Evolutionary conservation across 2,888 invertebrate species (phyloP).

Genomic region (Ornithoptera alexandrae): DNA sequence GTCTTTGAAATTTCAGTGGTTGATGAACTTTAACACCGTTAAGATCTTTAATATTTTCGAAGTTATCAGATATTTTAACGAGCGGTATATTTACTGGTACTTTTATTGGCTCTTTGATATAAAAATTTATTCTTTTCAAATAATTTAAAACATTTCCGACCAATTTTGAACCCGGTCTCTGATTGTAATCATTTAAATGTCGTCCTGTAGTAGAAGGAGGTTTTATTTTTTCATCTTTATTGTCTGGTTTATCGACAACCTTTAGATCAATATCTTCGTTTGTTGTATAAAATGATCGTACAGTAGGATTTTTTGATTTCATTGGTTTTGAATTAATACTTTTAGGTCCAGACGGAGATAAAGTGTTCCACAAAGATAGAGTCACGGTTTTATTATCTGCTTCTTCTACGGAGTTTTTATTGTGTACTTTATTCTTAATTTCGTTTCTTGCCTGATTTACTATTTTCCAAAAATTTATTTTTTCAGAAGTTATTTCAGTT

Average conservation of each 20-base stretch:
- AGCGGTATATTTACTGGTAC: slow-evolving; percentile 58
- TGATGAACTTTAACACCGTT: slow-evolving; percentile 52
- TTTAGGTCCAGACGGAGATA: slow-evolving; percentile 46
- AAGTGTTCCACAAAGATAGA: slow-evolving; percentile 54
- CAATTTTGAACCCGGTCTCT: slow-evolving; percentile 66
- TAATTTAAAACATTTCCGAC: slow-evolving; percentile 65
- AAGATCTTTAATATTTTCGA: slow-evolving; percentile 62
- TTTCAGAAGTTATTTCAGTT: slow-evolving; percentile 31
- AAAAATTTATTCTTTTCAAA: slow-evolving; percentile 58
- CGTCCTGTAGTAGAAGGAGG: slow-evolving; percentile 53
- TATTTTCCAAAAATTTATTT: slow-evolving; percentile 49
- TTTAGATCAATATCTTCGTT: slow-evolving; percentile 31
- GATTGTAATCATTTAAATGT: slow-evolving; percentile 57
- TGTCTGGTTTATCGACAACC: slow-evolving; percentile 16
- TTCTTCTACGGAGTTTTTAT: slow-evolving; percentile 24
- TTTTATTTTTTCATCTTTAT: slow-evolving; percentile 34
- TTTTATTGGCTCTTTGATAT: slow-evolving; percentile 48
- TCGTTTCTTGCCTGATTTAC: slow-evolving; percentile 41
- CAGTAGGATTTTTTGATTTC: slow-evolving; percentile 33
- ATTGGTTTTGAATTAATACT: slow-evolving; percentile 37
- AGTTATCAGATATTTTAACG: slow-evolving; percentile 54
- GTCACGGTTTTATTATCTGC: slow-evolving; percentile 40
- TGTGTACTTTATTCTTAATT: slow-evolving; percentile 41
- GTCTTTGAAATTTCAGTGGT: slow-evolving; percentile 51
- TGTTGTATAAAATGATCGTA: slow-evolving; percentile 36